Base-by-base conservation (phyloP, 2,888 invertebrate genomes). In the Ptychoptera contaminata region DNA sequence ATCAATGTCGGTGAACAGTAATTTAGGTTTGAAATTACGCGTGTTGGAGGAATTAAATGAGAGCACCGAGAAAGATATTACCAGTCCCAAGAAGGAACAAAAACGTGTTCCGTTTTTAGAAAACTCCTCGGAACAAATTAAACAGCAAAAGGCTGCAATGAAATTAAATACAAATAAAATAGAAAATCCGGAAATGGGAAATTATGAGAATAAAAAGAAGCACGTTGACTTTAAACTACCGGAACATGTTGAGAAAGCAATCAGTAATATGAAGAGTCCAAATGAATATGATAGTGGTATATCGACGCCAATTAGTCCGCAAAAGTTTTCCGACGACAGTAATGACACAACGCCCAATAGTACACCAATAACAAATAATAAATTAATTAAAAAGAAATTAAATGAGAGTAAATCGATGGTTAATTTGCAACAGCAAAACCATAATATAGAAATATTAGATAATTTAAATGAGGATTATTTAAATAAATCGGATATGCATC, bases 111-210 rank as follows among this genome's bases (percentile, higher is more conserved):
- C 71, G 3, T 80, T 76, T 58, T 82, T 82, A 54, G 78, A 81
- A 1, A 77, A 68, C 53, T 77, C 73, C 43, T 80, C 81, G 56
- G 77, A 77, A 53, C 77, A 80, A 50, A 76, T 82, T 14, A 67
- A 77, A 2, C 78, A 80, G 54, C 78, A 80, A 47, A 71, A 16
- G 67, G 70, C 47, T 69, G 70, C 38, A 62, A 69, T 38, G 69
- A 70, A 43, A 44, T 71, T 11, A 70, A 70, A 48, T 64, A 66
- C 50, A 38, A 54, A 46, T 42, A 50, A 45, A 16, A 39, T 48
- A 15, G 8, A 45, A 8, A 44, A 53, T 40, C 23, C 49, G 60
- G 60, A 11, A 32, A 32, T 3, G 2, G 23, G 23, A 41, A 45
- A 59, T n/a, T n/a, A n/a, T 69, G 61, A 66, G 69, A 3, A 52